A percentile compares a stretch with the other conserved stretches of the same genome.
Evolutionary conservation across 2,113 vertebrate genomes (phyloP).

Genomic region (Chloebia gouldiae): DNA sequence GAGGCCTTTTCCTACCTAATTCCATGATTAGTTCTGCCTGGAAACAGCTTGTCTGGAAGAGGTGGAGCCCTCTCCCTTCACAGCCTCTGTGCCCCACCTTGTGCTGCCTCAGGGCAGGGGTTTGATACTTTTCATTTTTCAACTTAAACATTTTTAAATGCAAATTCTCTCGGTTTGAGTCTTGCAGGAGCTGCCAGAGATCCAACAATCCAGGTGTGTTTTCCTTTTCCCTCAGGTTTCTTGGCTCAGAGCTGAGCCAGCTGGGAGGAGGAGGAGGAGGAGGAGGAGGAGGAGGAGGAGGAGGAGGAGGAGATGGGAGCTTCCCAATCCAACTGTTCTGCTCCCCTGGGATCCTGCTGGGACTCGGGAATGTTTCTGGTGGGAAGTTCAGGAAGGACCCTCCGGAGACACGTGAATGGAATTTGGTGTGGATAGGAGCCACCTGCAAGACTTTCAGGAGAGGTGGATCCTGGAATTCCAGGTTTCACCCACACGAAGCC

Average conservation of each 20-base stretch:
- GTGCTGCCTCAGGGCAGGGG: rapidly evolving
- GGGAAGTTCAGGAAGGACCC: neutral
- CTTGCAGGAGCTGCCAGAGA: neutral
- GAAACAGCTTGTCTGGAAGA: neutral
- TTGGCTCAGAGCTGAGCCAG: neutral
- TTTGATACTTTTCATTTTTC: neutral
- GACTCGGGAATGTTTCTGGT: neutral
- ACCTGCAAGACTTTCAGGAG: neutral
- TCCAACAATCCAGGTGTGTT: rapidly evolving
- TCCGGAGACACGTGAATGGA: neutral
- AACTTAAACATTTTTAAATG: rapidly evolving
- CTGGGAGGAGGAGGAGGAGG: neutral
- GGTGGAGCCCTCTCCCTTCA: neutral
- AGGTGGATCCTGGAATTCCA: neutral
- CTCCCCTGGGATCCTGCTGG: neutral
- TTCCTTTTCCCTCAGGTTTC: constrained; percentile 44
- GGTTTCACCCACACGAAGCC: neutral
- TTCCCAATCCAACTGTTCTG: neutral
- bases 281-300: neutral
- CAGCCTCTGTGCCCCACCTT: neutral
- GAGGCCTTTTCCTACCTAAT: neutral
- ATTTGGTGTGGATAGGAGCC: neutral
- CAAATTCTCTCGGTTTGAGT: rapidly evolving
- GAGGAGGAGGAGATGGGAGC: neutral
- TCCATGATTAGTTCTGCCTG: neutral